Percentiles rank a stretch among this genome's conserved stretches.
Evolutionary conservation across 2,888 invertebrate species (phyloP).

Genomic region (Suillia variegata): DNA sequence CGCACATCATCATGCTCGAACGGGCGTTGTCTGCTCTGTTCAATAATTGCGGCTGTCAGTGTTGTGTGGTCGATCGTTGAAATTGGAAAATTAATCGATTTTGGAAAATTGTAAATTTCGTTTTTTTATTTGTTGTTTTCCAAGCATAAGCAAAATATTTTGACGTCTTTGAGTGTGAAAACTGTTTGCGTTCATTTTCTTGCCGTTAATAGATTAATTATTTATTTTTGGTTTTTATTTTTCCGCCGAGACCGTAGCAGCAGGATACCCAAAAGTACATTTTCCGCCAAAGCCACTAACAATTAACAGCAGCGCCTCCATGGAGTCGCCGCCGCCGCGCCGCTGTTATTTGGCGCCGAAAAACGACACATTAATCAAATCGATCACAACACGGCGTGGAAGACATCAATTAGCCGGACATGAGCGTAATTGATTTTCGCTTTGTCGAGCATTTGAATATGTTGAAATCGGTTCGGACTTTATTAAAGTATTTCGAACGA

Average conservation of each 20-base stretch:
- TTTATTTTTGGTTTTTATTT: background rate
- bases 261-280: background rate
- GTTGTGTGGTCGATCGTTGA: too few relatives aligned
- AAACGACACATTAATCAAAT: background rate
- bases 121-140: background rate
- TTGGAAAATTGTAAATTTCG: background rate
- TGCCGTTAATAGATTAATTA: background rate
- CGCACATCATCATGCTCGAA: too few relatives aligned
- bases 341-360: too few relatives aligned
- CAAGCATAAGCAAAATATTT: background rate
- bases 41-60: too few relatives aligned
- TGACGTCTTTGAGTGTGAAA: background rate
- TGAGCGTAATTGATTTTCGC: background rate
- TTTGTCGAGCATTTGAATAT: background rate
- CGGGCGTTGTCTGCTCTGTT: too few relatives aligned
- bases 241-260: background rate
- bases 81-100: background rate
- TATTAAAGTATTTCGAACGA: too few relatives aligned
- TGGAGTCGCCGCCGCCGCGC: too few relatives aligned
- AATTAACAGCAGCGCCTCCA: too few relatives aligned
- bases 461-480: background rate
- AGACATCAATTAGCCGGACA: background rate
- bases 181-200: background rate
- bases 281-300: background rate
- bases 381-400: background rate